Base-by-base conservation (phyloP, 2,888 invertebrate species). In the Ophonus ardosiacus region DNA sequence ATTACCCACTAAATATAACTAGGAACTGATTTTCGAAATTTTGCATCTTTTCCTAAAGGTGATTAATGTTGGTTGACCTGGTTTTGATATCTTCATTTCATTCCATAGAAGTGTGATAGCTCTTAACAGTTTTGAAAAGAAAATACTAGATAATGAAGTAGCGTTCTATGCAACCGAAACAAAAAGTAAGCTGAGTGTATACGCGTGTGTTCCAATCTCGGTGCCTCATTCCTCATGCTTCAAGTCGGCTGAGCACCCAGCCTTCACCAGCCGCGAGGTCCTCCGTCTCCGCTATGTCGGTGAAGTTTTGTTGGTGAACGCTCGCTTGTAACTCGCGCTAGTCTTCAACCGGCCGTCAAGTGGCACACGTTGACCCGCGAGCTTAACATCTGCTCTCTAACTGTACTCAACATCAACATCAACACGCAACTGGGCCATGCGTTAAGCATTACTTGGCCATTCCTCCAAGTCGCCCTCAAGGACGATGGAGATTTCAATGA, bases 311-410 rank as follows among this genome's bases (percentile, higher is more conserved):
- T 83, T 83, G 57, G 82, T 59, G 71, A 74, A 74, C 59, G 61
- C 43, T 38, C 74, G 43, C 43, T 51, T 2, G 7, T 38, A 57
- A 10, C 43, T 51, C 8, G 43, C 13, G 61, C 61, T 76, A 76
- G 74, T 83, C 83, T 83, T 76, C 74, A 40, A 76, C 56, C 74
- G 83, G 76, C 74, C 76, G 71, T 57, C 83, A 83, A 83, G 83
- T 83, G 83, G 83, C 74, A 83, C 83, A 83, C 76, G 59, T n/a
- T 31, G 76, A 43, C 71, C 71, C 71, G 71, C 71, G 40, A 15
- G 71, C 56, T 76, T 57, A 57, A 59, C 78, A 78, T 78, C 78
- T 78, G 78, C 38, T 21, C 57, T 74, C 78, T 78, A 78, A 78
- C 78, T 78, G 78, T 78, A 78, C 78, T 21, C 57, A 21, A 43